Base-by-base conservation (phyloP, 2,113 vertebrate species). In the Talpa occidentalis region DNA sequence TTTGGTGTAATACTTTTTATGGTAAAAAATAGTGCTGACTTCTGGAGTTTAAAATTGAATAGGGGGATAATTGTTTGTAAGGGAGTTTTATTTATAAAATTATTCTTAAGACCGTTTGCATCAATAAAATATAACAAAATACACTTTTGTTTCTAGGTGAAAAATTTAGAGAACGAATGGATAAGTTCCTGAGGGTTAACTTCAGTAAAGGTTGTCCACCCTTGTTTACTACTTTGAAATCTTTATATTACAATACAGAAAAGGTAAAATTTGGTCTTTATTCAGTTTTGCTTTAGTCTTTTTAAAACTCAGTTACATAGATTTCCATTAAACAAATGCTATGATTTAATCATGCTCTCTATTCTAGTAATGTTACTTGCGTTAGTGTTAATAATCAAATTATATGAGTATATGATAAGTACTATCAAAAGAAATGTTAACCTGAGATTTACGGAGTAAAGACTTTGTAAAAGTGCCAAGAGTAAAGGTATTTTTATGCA, bases 151-250 rank as follows among this genome's bases (percentile, higher is more conserved):
- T 98, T 97, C 91, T 97, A 99, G 98, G 98, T 98, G 98, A 98
- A 96, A 98, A 98, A 95, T 98, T 98, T 98, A 98, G 98, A 98
- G 98, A 98, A 97, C 96, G 98, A 96, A 97, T 98, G 98, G 98
- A 98, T 98, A 98, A 98, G 94, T 99, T 98, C 97, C 97, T 98
- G 97, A 98, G 98, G 96, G 92, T 98, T 97, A 97, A 99, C 98
- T 98, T 99, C 96, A 99, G 98, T 97, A 98, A 98, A 98, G 98
- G 98, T 90, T 98, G 98, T 69, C 98, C 98, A 93, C 98, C 98
- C 70, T 98, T 99, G 97, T 99, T 98, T 98, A 98, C 98, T 95
- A 98, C 98, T 97, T 98, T 99, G 98, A 99, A 99, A 98, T 98
- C 98, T 97, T 98, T 98, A 83, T 98, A 98, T 98, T 98, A 97